Evolutionary conservation across 2,797 vertebrate genomes (phyloP).

Genomic region (Mus spretus): DNA sequence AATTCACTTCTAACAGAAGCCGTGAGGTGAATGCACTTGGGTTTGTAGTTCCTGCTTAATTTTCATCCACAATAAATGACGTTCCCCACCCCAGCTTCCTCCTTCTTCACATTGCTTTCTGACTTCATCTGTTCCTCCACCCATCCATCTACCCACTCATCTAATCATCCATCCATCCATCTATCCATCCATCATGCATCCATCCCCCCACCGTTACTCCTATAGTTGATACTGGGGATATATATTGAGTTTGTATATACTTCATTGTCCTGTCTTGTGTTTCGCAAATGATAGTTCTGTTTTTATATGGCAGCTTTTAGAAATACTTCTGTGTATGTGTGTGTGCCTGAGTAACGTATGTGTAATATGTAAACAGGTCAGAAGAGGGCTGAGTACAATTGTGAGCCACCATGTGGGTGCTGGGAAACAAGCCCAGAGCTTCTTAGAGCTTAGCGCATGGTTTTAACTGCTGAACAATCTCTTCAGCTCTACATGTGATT

Average conservation of each 20-base stretch:
- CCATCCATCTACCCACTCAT: too few species aligned
- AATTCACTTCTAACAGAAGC: constrained; percentile 39
- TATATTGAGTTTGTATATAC: constrained; percentile 15
- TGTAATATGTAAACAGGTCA: neutral
- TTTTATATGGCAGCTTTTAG: neutral
- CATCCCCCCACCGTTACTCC: neutral
- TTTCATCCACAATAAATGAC: neutral
- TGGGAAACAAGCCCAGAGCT: neutral
- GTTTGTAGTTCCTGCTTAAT: neutral
- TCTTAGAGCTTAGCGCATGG: neutral
- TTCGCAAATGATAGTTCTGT: neutral
- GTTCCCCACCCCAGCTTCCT: neutral
- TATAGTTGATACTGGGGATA: neutral
- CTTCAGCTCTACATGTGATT: neutral
- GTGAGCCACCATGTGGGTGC: neutral
- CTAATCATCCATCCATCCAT: too few species aligned
- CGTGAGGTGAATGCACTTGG: neutral
- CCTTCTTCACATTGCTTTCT: neutral
- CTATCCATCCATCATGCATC: neutral
- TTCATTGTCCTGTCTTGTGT: neutral
- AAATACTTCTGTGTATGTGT: neutral
- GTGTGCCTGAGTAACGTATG: neutral
- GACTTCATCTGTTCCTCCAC: neutral
- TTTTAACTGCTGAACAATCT: neutral
- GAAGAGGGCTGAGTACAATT: neutral